Percentiles rank a stretch among this genome's conserved stretches.
Evolutionary conservation across 2,888 invertebrate species (phyloP).

Genomic region (Nasonia oneida): DNA sequence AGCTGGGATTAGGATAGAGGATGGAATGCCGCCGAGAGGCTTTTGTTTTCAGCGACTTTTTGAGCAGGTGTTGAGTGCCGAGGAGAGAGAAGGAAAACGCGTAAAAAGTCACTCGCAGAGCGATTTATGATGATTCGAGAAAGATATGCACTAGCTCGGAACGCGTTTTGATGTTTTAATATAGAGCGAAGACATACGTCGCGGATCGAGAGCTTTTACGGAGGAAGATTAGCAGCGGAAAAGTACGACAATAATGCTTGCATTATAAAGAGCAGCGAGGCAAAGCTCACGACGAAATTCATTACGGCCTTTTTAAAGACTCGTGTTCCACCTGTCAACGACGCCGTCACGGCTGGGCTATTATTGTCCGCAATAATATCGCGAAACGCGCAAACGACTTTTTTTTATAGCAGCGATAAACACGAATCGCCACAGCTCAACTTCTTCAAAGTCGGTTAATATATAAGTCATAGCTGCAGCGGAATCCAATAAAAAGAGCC

Average conservation of each 20-base stretch:
- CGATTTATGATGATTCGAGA: neutral
- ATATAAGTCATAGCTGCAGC: neutral
- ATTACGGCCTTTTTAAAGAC: neutral
- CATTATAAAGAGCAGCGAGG: neutral
- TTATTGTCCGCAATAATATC: conserved; percentile 15
- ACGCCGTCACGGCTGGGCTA: neutral
- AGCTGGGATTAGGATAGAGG: neutral
- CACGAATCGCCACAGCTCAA: conserved; percentile 19
- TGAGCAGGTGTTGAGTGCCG: neutral
- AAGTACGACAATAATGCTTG: neutral
- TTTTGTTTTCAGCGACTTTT: conserved; percentile 26
- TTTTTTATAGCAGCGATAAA: conserved; percentile 30
- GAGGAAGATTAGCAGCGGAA: neutral
- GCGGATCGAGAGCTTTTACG: neutral
- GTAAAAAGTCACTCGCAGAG: neutral
- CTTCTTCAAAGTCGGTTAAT: conserved; percentile 23
- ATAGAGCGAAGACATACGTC: too few species aligned
- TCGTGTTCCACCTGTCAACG: neutral
- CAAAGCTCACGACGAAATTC: neutral
- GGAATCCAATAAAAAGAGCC: conserved; percentile 35
- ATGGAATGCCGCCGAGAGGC: conserved; percentile 21
- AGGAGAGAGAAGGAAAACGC: neutral
- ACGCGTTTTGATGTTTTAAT: neutral
- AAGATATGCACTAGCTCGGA: too few species aligned
- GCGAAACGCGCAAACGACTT: neutral